These are phyloP conservation scores for Percopsis omiscomaycus DNA, from an alignment of 2,797 vertebrate species.

Conservation along the genomic window DNA sequence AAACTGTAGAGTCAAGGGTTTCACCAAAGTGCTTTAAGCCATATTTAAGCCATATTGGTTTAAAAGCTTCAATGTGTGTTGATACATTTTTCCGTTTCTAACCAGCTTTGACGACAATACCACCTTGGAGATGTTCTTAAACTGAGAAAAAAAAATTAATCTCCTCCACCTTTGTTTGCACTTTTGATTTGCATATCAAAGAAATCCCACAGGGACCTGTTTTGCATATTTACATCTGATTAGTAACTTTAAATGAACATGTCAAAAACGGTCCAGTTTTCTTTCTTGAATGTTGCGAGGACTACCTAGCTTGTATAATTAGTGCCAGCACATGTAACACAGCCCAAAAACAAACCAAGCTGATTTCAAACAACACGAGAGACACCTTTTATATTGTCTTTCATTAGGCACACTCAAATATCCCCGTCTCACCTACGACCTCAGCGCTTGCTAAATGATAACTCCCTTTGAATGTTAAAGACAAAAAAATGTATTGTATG, in stretches of 20 bases:
- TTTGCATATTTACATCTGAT: constrained; percentile 84
- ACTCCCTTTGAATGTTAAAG: constrained; percentile 69
- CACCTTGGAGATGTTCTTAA: constrained; percentile 43
- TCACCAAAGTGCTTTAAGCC: not conserved
- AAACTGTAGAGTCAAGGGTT: not conserved
- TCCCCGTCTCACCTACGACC: constrained; percentile 73
- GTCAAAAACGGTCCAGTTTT: constrained; percentile 78
- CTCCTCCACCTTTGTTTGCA: constrained; percentile 78
- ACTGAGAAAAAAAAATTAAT: constrained; percentile 51
- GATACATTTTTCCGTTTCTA: constrained; percentile 19
- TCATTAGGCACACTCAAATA: constrained; percentile 77
- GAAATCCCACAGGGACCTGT: constrained; percentile 74
- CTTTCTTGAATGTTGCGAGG: constrained; percentile 64
- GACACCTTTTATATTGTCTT: constrained; percentile 75
- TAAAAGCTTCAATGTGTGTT: not conserved
- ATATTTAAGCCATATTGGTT: not conserved
- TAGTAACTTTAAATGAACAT: constrained; percentile 82
- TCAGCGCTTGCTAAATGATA: constrained; percentile 69
- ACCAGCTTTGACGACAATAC: constrained; percentile 57
- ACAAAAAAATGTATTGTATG: constrained; percentile 72
- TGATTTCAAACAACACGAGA: constrained; percentile 73
- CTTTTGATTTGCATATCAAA: constrained; percentile 81
- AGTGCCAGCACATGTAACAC: constrained; percentile 73
- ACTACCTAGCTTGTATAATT: constrained; percentile 77
- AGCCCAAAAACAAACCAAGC: constrained; percentile 69